phyloP scores from a whole-genome alignment of 1,140 invertebrate species.

The Lepidurus arcticus region DNA sequence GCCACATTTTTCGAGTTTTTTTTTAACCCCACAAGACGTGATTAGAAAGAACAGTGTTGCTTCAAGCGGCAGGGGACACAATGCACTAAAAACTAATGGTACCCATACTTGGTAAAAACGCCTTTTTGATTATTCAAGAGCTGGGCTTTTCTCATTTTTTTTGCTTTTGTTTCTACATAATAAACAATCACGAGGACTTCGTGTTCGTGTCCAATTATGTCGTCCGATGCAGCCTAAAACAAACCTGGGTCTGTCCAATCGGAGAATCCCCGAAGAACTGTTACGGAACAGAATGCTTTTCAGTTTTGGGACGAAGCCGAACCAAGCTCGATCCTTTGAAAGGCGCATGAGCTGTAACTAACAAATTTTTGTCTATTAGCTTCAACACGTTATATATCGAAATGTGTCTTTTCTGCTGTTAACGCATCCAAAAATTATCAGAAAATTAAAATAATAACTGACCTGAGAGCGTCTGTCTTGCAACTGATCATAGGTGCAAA shows the following conservation, averaged over 20 bases:
- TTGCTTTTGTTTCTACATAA: too few relatives aligned
- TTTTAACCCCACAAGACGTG: too few relatives aligned
- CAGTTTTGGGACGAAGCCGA: background rate
- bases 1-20: too few relatives aligned
- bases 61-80: too few relatives aligned
- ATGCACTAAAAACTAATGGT: too few relatives aligned
- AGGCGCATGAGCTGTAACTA: background rate
- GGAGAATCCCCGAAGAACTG: conserved; percentile 4
- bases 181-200: background rate
- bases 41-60: too few relatives aligned
- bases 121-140: too few relatives aligned
- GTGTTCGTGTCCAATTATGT: background rate
- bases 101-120: too few relatives aligned
- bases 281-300: background rate
- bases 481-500: too few relatives aligned
- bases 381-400: background rate
- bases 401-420: background rate
- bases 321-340: background rate
- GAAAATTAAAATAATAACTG: too few relatives aligned
- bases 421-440: background rate
- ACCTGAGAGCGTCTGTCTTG: too few relatives aligned
- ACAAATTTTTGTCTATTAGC: background rate
- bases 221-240: background rate
- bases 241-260: background rate
- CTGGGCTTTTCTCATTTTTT: too few relatives aligned